Base-by-base conservation (phyloP, 2,888 invertebrate genomes). In the Caenorhabditis doughertyi region DNA sequence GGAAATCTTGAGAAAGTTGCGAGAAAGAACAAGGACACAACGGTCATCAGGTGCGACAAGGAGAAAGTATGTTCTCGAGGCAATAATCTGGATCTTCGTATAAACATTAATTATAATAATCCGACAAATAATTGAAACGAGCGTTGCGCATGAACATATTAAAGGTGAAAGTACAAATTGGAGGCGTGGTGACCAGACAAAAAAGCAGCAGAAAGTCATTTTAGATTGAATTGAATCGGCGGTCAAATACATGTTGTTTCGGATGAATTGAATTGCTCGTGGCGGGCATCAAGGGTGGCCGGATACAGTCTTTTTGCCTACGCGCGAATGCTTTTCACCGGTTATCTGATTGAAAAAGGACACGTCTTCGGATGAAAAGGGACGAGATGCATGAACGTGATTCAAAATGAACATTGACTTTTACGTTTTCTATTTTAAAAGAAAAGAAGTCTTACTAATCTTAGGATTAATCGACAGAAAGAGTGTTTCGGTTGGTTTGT, bases 81-180 rank as follows among this genome's bases (percentile, higher is more conserved):
- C 39, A 53, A 29, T 42, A 55, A 47, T 70, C 70, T 56, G 32
- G 56, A 70, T 32, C 16, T 60, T 62, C 53, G 51, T n/a, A 11
- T 47, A 8, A 60, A 60, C 18, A 62, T 53, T 35, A 72, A 51
- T 72, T 35, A 68, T 71, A 73, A 74, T 56, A 74, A 64, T 49
- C 47, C 64, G 25, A 58, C 58, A 60, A n/a, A n/a, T n/a, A n/a
- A n/a, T n/a, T n/a, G n/a, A n/a, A 21, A 58, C 35, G 35, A 67
- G 65, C 67, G 51, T 51, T 51, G 76, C 67, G 64, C 64, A 51
- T 51, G 39, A 42, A 35, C 47, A 44, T 11, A 23, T 18, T 23
- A 53, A 42, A 49, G 67, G 76, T 76, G 76, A 76, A 76, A 76
- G 76, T 76, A 76, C 76, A 76, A 76, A 76, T 68, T 76, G 65